phyloP scores from a whole-genome alignment of 2,113 vertebrate genomes.

The Pomatorhinus ruficollis region DNA sequence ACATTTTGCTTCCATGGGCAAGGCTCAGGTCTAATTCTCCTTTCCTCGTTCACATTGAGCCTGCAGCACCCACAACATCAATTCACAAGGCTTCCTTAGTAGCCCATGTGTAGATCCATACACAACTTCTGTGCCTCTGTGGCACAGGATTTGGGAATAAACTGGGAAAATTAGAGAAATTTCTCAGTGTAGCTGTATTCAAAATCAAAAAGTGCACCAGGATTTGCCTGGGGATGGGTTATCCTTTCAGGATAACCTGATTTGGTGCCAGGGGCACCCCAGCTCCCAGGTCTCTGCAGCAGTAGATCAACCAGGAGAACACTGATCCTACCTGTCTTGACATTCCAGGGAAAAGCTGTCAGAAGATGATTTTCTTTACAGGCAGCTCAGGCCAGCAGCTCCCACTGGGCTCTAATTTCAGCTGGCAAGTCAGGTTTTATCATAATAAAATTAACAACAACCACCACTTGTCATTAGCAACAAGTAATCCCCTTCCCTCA shows the following conservation, averaged over 20 bases:
- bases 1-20: background rate
- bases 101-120: rapidly evolving
- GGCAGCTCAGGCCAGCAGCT: background rate
- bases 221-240: background rate
- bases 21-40: background rate
- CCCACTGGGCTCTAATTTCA: background rate
- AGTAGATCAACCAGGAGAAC: background rate
- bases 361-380: background rate
- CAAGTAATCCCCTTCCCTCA: background rate
- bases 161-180: background rate
- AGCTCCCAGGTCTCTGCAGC: background rate
- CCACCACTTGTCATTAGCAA: background rate
- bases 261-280: background rate
- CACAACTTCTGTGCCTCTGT: background rate
- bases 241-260: background rate
- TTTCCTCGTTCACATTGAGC: background rate
- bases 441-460: background rate
- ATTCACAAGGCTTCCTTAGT: background rate
- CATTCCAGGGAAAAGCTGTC: background rate
- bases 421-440: background rate
- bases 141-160: background rate
- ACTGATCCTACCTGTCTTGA: background rate
- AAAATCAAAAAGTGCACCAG: background rate
- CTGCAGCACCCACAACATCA: background rate
- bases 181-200: background rate